phyloP scores from a whole-genome alignment of 2,797 vertebrate genomes.

The Poecile montanus region DNA sequence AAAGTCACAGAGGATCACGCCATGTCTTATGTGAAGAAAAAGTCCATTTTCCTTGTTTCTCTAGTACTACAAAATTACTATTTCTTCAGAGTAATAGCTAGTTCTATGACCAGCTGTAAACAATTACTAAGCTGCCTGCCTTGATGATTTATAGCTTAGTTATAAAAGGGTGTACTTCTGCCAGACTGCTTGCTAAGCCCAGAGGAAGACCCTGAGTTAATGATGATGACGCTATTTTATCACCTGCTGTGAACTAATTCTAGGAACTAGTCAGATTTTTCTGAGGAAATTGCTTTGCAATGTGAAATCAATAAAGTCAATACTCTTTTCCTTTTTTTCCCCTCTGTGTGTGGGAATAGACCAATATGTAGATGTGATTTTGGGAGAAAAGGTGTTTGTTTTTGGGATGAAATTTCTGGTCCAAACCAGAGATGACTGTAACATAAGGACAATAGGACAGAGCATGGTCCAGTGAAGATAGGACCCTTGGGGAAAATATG shows the following conservation, averaged over 20 bases:
- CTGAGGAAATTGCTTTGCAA: slow-evolving; percentile 24
- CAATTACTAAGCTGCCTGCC: slow-evolving; percentile 45
- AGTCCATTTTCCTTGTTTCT: background rate
- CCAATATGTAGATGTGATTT: background rate
- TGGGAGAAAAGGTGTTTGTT: background rate
- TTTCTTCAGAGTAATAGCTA: slow-evolving; percentile 17
- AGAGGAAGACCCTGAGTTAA: slow-evolving; percentile 44
- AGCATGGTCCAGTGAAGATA: background rate
- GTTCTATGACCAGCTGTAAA: slow-evolving; percentile 51
- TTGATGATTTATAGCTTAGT: slow-evolving; percentile 46
- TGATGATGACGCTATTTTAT: slow-evolving; percentile 41
- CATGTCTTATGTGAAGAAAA: background rate
- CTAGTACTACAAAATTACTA: background rate
- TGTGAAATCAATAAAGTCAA: slow-evolving; percentile 38
- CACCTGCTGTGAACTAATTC: slow-evolving; percentile 59
- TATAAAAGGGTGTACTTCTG: slow-evolving; percentile 34
- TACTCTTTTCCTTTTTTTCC: background rate
- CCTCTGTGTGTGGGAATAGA: slow-evolving; percentile 4
- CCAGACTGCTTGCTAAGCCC: slow-evolving; percentile 46
- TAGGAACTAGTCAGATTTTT: slow-evolving; percentile 52
- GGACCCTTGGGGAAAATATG: background rate
- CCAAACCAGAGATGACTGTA: background rate
- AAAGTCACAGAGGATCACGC: background rate
- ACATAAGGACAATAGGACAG: background rate
- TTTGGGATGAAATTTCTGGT: slow-evolving; percentile 4